These are phyloP conservation scores for Intellagama lesueurii DNA, from an alignment of 2,797 vertebrate genomes.

Conservation along the genomic window DNA sequence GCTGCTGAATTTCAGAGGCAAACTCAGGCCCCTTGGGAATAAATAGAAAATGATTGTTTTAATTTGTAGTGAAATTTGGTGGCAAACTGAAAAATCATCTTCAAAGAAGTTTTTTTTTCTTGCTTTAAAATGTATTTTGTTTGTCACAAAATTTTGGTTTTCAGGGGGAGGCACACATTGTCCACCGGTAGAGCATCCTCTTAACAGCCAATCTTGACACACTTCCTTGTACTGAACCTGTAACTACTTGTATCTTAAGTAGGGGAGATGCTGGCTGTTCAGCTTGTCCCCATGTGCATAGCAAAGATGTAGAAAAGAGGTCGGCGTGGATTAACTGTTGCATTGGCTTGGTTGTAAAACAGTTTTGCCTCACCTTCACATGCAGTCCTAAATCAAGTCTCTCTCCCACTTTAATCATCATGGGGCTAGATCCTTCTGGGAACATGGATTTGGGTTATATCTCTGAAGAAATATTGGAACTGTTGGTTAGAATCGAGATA, in stretches of 20 bases:
- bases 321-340: background rate
- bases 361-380: too few relatives aligned
- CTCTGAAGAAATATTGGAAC: background rate
- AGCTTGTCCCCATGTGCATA: background rate
- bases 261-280: background rate
- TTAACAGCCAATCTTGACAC: background rate
- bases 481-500: background rate
- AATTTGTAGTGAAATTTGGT: background rate
- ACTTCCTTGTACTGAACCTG: background rate
- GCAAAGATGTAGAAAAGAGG: slow-evolving; percentile 12
- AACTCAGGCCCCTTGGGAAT: background rate
- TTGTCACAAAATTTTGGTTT: background rate
- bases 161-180: background rate
- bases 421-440: background rate
- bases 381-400: background rate
- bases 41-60: background rate
- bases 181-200: background rate
- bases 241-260: background rate
- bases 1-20: background rate
- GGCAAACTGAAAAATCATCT: background rate
- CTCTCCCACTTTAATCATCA: background rate
- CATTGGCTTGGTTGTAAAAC: background rate
- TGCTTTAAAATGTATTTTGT: background rate
- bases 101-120: background rate
- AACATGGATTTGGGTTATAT: background rate